Evolutionary conservation across 2,888 invertebrate species (phyloP).

Genomic region (Lobophora halterata): DNA sequence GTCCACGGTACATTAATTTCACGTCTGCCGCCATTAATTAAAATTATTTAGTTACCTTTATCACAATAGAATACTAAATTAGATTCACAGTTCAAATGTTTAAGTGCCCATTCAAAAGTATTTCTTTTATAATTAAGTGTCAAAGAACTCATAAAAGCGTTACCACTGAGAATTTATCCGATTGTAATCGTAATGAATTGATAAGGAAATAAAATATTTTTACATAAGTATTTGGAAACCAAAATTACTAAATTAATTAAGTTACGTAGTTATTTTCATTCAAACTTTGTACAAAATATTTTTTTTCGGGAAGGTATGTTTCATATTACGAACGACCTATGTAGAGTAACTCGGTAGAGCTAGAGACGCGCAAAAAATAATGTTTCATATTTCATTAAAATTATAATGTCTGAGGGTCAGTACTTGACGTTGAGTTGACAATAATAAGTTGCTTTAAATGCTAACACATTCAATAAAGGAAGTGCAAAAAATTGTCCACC

Average conservation of each 20-base stretch:
- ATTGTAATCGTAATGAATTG: conserved; percentile 25
- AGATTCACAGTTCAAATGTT: conserved; percentile 32
- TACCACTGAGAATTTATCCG: conserved; percentile 30
- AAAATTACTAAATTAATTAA: neutral
- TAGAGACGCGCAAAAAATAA: too few relatives aligned
- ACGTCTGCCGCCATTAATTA: conserved; percentile 25
- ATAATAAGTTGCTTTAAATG: too few relatives aligned
- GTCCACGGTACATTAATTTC: conserved; percentile 21
- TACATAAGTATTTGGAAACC: conserved; percentile 1
- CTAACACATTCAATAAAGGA: too few relatives aligned
- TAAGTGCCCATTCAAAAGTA: conserved; percentile 34
- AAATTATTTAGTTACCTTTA: conserved; percentile 22
- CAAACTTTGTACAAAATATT: too few relatives aligned
- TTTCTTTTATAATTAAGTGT: conserved; percentile 32
- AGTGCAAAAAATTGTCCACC: too few relatives aligned
- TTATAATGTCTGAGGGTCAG: too few relatives aligned
- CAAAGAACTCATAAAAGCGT: conserved; percentile 33
- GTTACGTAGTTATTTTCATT: too few relatives aligned
- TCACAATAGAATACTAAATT: conserved; percentile 29
- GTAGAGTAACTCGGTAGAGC: too few relatives aligned
- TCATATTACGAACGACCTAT: too few relatives aligned
- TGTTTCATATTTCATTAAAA: too few relatives aligned
- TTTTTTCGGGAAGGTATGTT: too few relatives aligned
- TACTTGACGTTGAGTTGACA: too few relatives aligned
- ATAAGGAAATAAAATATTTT: conserved; percentile 11